Percentiles rank a stretch among this genome's conserved stretches.
phyloP scores from a whole-genome alignment of 2,888 invertebrate genomes.

The Sesia bembeciformis region DNA sequence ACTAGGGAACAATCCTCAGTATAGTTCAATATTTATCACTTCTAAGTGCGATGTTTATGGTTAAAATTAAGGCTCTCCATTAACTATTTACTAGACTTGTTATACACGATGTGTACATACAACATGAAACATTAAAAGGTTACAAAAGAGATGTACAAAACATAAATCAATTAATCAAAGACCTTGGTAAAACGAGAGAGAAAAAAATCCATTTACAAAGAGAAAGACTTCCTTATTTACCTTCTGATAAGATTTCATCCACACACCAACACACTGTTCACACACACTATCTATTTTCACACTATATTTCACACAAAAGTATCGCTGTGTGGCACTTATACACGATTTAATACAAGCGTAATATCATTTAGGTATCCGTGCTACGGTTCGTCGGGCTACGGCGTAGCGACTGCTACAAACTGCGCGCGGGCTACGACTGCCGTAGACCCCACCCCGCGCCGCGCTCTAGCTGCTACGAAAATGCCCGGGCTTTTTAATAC shows the following conservation, averaged over 20 bases:
- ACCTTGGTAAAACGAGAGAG: not conserved
- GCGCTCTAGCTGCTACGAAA: slow-evolving; percentile 23
- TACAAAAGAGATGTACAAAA: not conserved
- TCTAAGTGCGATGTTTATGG: too few relatives aligned
- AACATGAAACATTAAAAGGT: too few relatives aligned
- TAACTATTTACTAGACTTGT: too few relatives aligned
- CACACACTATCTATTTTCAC: not conserved
- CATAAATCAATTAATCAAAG: not conserved
- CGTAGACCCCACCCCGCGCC: slow-evolving; percentile 53
- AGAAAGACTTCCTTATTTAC: not conserved
- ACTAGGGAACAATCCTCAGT: too few relatives aligned
- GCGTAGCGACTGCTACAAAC: slow-evolving; percentile 57
- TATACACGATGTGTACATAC: too few relatives aligned
- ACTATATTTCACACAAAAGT: not conserved
- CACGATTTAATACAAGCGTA: not conserved
- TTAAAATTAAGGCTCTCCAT: too few relatives aligned
- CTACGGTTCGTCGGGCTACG: slow-evolving; percentile 7
- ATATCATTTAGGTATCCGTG: not conserved
- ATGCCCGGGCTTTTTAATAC: slow-evolving; percentile 20
- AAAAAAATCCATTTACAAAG: not conserved
- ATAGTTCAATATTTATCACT: too few relatives aligned
- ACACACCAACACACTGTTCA: slow-evolving; percentile 1
- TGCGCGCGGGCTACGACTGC: slow-evolving; percentile 62
- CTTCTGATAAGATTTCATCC: not conserved
- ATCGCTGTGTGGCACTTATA: not conserved